Conservation (phyloP, 1,140 invertebrate genomes). For the Prorops nasuta region DNA sequence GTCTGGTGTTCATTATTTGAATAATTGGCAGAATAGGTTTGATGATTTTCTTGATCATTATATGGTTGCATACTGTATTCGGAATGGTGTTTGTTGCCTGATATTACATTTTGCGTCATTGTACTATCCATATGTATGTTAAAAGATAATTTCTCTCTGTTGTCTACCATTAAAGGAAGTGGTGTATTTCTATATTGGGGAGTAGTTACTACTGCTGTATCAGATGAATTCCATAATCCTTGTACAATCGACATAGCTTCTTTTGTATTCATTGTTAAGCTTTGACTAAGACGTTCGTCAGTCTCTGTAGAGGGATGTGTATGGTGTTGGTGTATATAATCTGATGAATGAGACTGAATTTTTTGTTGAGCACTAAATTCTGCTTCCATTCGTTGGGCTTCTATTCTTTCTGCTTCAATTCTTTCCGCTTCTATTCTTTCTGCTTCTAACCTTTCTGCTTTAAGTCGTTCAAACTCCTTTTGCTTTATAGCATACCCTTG, state of each 20-base stretch:
- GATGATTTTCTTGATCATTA: slow-evolving; percentile 47
- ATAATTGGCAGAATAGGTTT: slow-evolving; percentile 45
- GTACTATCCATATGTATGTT: slow-evolving; percentile 64
- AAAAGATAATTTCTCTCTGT: slow-evolving; percentile 47
- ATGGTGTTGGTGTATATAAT: slow-evolving; percentile 39
- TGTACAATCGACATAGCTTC: slow-evolving; percentile 55
- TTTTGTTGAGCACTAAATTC: slow-evolving; percentile 41
- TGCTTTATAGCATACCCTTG: slow-evolving; percentile 31
- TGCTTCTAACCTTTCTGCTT: slow-evolving; percentile 27
- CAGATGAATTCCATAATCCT: slow-evolving; percentile 49
- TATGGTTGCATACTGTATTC: slow-evolving; percentile 38
- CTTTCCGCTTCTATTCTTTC: slow-evolving; percentile 29
- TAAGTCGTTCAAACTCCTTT: slow-evolving; percentile 26
- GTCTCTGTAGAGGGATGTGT: slow-evolving; percentile 28
- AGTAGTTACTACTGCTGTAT: slow-evolving; percentile 4
- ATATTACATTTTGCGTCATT: slow-evolving; percentile 55
- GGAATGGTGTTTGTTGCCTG: slow-evolving; percentile 41
- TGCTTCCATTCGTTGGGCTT: slow-evolving; percentile 28
- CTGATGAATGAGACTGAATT: slow-evolving; percentile 36
- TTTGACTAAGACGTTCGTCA: slow-evolving; percentile 48
- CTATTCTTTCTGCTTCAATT: slow-evolving; percentile 27
- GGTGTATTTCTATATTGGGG: slow-evolving; percentile 33
- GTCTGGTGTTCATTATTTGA: slow-evolving; percentile 47
- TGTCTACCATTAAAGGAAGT: slow-evolving; percentile 32
- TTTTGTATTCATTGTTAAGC: slow-evolving; percentile 63